Evolutionary conservation across 2,888 invertebrate species (phyloP), one percentile per base, ranked within the genome.

Genomic region (Oscheius sp.): DNA sequence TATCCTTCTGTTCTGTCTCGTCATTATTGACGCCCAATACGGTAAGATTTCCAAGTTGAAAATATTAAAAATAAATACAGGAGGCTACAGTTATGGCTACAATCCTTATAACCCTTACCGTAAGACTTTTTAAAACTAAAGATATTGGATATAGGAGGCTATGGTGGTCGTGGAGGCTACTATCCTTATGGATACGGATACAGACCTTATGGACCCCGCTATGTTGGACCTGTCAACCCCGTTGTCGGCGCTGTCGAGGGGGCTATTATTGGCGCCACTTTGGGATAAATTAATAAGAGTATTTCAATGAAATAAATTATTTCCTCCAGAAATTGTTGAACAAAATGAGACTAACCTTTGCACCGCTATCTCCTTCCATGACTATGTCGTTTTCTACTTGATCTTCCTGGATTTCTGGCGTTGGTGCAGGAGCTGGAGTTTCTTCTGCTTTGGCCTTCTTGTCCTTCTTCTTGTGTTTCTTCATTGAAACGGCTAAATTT

Each of bases 251-350:
- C 58, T 1, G 15, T 70, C 10, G 29, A 33, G 33, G 69, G 69
- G 27, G 69, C 69, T 10, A 53, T 70, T 27, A 65, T 55, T 45
- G 69, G 69, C 12, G 69, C 69, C 20, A 37, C 55, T 45, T 39
- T 64, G 27, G 66, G 66, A 17, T 55, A 55, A n/a, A 55, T 52
- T 29, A 27, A 52, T 6, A 29, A 6, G 27, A 20, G 25, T 48
- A 17, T 17, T 48, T 48, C 25, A 3, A 48, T 23, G 23, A 31
- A 29, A 31, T 31, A 20, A n/a, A 46, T 17, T 10, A 17, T 10
- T 46, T 10, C 12, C 46, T n/a, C n/a, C n/a, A n/a, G n/a, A 8
- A 37, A 10, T 37, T 37, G 37, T 12, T 8, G 37, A 8, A 37
- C 37, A 37, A 37, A 37, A 37, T 37, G 15, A 37, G 15, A 34